Percentiles rank a stretch among this genome's conserved stretches.
These are phyloP conservation scores for Rotaria sp. DNA, from an alignment of 2,888 invertebrate species.

Conservation along the genomic window DNA sequence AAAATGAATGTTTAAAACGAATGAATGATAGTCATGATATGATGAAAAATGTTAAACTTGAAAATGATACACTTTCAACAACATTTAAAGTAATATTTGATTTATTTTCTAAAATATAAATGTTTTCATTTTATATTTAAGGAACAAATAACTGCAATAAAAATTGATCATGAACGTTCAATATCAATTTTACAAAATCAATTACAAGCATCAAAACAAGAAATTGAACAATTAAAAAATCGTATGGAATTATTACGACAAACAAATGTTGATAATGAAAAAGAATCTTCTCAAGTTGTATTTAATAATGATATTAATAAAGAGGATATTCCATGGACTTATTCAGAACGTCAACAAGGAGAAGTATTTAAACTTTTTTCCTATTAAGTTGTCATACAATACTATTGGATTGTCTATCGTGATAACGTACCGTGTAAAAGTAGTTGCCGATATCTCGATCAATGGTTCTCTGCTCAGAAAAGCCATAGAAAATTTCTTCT, in stretches of 20 bases:
- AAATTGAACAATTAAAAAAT: slow-evolving; percentile 44
- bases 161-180: slow-evolving; percentile 42
- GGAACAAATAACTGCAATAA: not conserved
- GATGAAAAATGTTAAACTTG: slow-evolving; percentile 48
- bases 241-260: not conserved
- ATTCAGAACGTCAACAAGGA: slow-evolving; percentile 19
- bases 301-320: not conserved
- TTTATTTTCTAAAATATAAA: slow-evolving; percentile 55
- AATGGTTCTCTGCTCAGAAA: too few relatives aligned
- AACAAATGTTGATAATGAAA: not conserved
- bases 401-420: not conserved
- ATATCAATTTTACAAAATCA: slow-evolving; percentile 55
- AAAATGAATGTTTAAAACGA: slow-evolving; percentile 45
- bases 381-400: not conserved
- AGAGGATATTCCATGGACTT: not conserved
- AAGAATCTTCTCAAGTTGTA: not conserved
- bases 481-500: too few relatives aligned
- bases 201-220: slow-evolving; percentile 52
- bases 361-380: not conserved
- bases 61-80: slow-evolving; percentile 48
- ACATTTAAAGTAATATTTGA: slow-evolving; percentile 47
- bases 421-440: too few relatives aligned
- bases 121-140: slow-evolving; percentile 44
- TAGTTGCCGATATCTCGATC: too few relatives aligned
- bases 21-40: slow-evolving; percentile 47